Conservation (phyloP, 2,113 vertebrate genomes). For the Microcebus murinus region DNA sequence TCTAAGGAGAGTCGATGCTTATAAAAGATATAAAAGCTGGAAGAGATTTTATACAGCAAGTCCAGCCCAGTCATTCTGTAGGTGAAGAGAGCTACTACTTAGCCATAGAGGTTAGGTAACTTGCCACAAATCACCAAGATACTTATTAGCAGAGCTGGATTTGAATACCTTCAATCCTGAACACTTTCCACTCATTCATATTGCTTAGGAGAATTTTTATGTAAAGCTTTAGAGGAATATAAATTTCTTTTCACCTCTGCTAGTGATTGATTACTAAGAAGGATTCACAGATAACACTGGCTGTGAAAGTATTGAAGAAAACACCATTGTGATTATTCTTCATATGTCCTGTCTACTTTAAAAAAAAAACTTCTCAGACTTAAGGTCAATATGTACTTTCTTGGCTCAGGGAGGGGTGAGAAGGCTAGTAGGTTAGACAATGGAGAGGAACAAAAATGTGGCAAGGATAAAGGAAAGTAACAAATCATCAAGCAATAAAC, state of each 20-base stretch:
- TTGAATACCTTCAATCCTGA: not conserved
- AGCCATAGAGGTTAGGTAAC: not conserved
- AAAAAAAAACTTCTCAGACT: constrained; percentile 12
- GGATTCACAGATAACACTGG: not conserved
- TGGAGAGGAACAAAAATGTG: not conserved
- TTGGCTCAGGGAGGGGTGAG: not conserved
- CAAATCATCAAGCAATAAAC: not conserved
- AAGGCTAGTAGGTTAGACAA: not conserved
- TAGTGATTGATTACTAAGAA: not conserved
- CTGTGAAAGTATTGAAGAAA: not conserved
- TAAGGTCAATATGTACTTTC: not conserved
- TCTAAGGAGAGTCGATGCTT: not conserved
- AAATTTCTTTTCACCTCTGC: not conserved
- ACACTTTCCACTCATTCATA: not conserved
- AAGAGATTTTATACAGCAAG: not conserved
- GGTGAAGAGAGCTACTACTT: not conserved
- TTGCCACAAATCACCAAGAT: not conserved
- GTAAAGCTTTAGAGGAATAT: not conserved
- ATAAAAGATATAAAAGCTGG: not conserved
- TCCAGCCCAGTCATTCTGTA: not conserved
- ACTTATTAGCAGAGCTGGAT: not conserved
- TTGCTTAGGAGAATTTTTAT: not conserved
- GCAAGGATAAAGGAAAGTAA: not conserved
- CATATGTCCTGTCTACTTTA: not conserved
- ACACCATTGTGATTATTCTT: not conserved